Evolutionary conservation across 2,113 vertebrate species (phyloP), one percentile per base, ranked within the genome.

Genomic region (Gymnobelideus leadbeateri): DNA sequence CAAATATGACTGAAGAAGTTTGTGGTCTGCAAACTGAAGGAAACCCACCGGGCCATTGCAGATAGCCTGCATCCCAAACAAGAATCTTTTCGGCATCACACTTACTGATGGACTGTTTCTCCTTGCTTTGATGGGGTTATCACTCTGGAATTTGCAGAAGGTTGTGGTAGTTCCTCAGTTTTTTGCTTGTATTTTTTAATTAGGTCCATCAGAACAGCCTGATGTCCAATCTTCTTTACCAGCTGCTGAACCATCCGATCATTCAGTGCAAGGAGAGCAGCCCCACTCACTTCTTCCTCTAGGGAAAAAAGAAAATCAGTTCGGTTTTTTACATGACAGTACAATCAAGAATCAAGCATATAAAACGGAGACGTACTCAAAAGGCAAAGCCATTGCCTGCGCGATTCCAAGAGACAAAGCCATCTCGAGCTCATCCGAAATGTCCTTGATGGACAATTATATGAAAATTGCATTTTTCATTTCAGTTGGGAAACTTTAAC

Each of bases 221-320:
- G 98, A 91, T 99, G 98, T 51, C 98, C 98, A 92, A 98, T 98
- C 97, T 99, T 99, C 98, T 98, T 98, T 31, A 98, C 98, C 91
- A 99, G 95, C 93, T 99, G 98, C 94, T 98, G 98, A 54, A 98
- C 97, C 98, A 99, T 98, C 9, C 98, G 97, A 96, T 99, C 98
- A 51, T 98, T 99, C 92, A 98, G 98, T 52, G 98, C 98, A 94
- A 99, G 96, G 52, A 99, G 98, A 94, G 98, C 98, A 0, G 98
- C 98, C 52, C 98, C 98, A 93, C 91, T 98, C 90, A 98, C 93
- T 98, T 98, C 98, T 98, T 99, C 98, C 97, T 98, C 98, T 99
- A 92, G 93, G 26, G 31, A 92, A 94, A 96, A 95, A 97, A 61
- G 28, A 96, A 96, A 2, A 4, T 21, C 37, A 95, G 77, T 7